These are phyloP conservation scores for Diaprepes abbreviatus DNA, from an alignment of 2,888 invertebrate genomes.

Conservation along the genomic window DNA sequence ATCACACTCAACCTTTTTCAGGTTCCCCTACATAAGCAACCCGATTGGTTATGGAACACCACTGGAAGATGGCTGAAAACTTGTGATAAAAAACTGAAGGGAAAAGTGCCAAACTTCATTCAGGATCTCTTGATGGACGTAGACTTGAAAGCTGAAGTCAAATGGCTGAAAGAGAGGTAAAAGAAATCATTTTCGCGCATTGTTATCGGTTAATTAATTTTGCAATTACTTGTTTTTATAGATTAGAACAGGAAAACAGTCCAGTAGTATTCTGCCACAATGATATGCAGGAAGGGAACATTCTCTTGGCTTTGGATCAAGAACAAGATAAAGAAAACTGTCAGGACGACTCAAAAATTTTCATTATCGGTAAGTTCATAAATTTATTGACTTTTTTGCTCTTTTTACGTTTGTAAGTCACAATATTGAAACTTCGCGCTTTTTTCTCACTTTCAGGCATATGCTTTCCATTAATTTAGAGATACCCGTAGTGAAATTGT, in stretches of 20 bases:
- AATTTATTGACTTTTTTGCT: too few relatives aligned
- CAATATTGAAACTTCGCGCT: too few relatives aligned
- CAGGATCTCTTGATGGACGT: conserved; percentile 54
- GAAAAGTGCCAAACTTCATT: conserved; percentile 61
- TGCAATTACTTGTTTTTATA: too few relatives aligned
- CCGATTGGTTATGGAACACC: conserved; percentile 94
- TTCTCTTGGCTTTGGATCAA: conserved; percentile 70
- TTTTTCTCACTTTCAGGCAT: too few relatives aligned
- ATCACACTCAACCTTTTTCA: conserved; percentile 52
- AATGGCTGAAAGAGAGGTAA: conserved; percentile 76
- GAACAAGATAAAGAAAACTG: conserved; percentile 56
- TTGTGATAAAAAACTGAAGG: conserved; percentile 68
- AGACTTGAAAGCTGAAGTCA: conserved; percentile 77
- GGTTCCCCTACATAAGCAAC: conserved; percentile 95
- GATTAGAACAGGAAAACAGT: conserved; percentile 73
- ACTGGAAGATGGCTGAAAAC: conserved; percentile 83
- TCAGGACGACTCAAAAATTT: conserved; percentile 59
- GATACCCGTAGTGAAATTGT: too few relatives aligned
- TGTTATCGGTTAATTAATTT: too few relatives aligned
- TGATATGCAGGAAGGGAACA: conserved; percentile 92
- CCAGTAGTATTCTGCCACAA: conserved; percentile 96
- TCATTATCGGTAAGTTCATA: conserved; percentile 66
- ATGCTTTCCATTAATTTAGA: too few relatives aligned
- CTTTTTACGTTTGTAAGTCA: too few relatives aligned
- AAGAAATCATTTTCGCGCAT: background rate